Conservation (phyloP, 1,140 invertebrate species). For the Papilio glaucus region DNA sequence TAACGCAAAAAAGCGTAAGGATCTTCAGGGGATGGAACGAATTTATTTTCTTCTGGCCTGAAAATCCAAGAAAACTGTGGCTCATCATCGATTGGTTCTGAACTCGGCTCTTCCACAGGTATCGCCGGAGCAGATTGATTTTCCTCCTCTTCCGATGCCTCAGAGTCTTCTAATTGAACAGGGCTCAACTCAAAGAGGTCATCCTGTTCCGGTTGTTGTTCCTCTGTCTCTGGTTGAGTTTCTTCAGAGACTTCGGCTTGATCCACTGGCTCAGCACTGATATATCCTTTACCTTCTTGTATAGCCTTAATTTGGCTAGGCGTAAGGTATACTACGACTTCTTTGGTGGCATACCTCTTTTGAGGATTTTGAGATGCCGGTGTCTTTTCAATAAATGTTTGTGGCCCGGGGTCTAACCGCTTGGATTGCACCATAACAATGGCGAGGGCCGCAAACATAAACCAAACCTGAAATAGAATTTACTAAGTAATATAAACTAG, state of each 20-base stretch:
- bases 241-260: slow-evolving; percentile 9
- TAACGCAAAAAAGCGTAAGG: slow-evolving; percentile 19
- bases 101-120: slow-evolving; percentile 19
- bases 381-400: slow-evolving; percentile 49
- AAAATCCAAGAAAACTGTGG: slow-evolving; percentile 11
- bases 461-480: slow-evolving; percentile 41
- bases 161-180: slow-evolving; percentile 12
- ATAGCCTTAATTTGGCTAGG: slow-evolving; percentile 63
- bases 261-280: slow-evolving; percentile 38
- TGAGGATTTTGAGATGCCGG: slow-evolving; percentile 38
- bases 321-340: slow-evolving; percentile 66
- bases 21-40: slow-evolving; percentile 34
- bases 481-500: not conserved
- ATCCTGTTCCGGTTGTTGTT: slow-evolving; percentile 37
- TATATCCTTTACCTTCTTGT: slow-evolving; percentile 51
- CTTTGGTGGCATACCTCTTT: slow-evolving; percentile 57
- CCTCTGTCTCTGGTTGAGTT: slow-evolving; percentile 11
- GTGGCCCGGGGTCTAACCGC: slow-evolving; percentile 50
- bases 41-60: slow-evolving; percentile 19
- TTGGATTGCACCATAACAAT: slow-evolving; percentile 42
- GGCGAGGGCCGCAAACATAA: slow-evolving; percentile 39
- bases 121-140: not conserved
- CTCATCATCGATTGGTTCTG: slow-evolving; percentile 30
- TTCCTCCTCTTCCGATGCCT: slow-evolving; percentile 15
- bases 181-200: slow-evolving; percentile 8